phyloP scores from a whole-genome alignment of 1,140 invertebrate genomes.

The Drosophila seguyi region DNA sequence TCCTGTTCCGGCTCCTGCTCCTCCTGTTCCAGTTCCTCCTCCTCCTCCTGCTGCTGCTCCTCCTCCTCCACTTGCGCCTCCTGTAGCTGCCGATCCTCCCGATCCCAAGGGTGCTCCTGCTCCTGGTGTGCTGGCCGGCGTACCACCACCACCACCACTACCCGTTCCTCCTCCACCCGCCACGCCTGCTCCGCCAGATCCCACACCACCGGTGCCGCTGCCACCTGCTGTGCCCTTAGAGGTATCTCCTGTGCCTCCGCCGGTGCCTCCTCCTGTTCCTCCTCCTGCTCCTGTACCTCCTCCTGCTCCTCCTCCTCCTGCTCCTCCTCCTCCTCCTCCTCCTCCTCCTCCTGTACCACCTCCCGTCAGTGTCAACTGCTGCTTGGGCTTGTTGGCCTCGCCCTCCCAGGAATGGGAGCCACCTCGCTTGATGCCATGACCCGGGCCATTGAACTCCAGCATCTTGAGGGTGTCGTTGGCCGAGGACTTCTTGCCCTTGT shows the following conservation, averaged over 20 bases:
- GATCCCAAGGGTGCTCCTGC: conserved; percentile 1
- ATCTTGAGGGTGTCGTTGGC: conserved; percentile 70
- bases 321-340: neutral
- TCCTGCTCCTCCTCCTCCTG: neutral
- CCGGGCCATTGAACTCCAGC: conserved; percentile 82
- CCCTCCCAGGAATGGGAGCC: conserved; percentile 87
- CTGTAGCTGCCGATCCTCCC: neutral
- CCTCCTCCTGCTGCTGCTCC: neutral
- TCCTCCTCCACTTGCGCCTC: neutral
- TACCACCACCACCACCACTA: neutral
- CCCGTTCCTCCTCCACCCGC: conserved; percentile 19
- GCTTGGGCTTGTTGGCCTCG: conserved; percentile 87
- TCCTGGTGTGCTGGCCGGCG: neutral
- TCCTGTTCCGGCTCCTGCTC: neutral
- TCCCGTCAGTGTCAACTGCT: conserved; percentile 79
- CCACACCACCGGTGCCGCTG: neutral
- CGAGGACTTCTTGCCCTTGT: conserved; percentile 83
- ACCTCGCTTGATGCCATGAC: conserved; percentile 87
- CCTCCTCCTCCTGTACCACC: neutral
- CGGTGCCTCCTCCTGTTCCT: neutral
- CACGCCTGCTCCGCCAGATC: conserved; percentile 18
- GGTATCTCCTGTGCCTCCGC: neutral
- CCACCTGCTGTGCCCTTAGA: neutral
- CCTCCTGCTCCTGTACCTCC: neutral
- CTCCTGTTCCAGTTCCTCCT: neutral